A percentile compares a stretch with the other conserved stretches of the same genome.
Evolutionary conservation across 2,113 vertebrate species (phyloP).

Genomic region (Plecotus auritus): DNA sequence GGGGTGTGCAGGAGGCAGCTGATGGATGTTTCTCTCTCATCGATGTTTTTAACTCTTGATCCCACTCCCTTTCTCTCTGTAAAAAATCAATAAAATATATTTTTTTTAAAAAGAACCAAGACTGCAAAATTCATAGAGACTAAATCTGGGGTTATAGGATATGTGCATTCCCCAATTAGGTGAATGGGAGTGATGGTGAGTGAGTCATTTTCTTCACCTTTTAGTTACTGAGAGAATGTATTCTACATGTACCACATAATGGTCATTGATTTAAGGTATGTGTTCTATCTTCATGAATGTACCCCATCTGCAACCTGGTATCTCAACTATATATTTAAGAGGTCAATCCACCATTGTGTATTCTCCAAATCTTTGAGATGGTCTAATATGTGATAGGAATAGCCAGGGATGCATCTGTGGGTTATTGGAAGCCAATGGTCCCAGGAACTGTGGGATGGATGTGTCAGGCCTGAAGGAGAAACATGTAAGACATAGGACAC

Average conservation of each 20-base stretch:
- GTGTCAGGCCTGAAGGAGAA: not conserved
- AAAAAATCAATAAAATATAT: no score
- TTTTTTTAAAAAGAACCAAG: no score
- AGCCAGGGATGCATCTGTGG: not conserved
- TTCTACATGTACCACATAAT: no score
- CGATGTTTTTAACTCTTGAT: no score
- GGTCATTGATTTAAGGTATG: not conserved
- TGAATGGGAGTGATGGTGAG: not conserved
- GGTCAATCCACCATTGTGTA: not conserved
- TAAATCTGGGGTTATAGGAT: not conserved
- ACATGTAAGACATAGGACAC: not conserved
- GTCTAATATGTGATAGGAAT: not conserved
- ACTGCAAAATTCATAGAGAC: not conserved
- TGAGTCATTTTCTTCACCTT: not conserved
- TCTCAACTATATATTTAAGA: not conserved
- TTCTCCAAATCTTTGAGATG: not conserved
- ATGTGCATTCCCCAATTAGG: not conserved
- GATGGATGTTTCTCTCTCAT: no score
- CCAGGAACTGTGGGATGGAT: not conserved
- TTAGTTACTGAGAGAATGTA: not conserved
- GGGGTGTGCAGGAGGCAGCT: no score
- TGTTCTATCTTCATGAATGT: not conserved
- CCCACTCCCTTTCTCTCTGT: no score
- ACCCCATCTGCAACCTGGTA: not conserved
- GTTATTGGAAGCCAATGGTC: not conserved